Base-by-base conservation (phyloP, 1,140 invertebrate species). In the Nephotettix cincticeps region DNA sequence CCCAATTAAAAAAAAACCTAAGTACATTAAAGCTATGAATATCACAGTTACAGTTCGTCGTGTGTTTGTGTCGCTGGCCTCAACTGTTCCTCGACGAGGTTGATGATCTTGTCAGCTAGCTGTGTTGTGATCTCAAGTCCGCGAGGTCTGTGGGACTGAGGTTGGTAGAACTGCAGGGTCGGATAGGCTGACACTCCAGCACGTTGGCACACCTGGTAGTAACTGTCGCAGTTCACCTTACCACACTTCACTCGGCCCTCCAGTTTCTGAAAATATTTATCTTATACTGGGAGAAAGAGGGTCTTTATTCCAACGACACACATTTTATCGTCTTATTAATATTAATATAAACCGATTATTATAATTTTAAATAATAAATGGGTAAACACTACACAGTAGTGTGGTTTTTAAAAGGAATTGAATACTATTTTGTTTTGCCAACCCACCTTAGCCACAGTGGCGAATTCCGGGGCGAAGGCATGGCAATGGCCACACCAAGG, bases 401-500 rank as follows among this genome's bases (percentile, higher is more conserved):
- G n/a, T n/a, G n/a, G n/a, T n/a, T n/a, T n/a, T n/a, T n/a, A n/a
- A n/a, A n/a, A n/a, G n/a, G n/a, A n/a, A n/a, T n/a, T n/a, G n/a
- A n/a, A n/a, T n/a, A n/a, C n/a, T n/a, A n/a, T n/a, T n/a, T n/a
- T n/a, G n/a, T n/a, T n/a, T n/a, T n/a, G n/a, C n/a, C n/a, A n/a
- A n/a, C 32, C 32, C 32, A 91, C 90, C 81, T 86, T 82, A 23
- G 89, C 86, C 36, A 89, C 83, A 73, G 84, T 82, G 74, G 87
- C 83, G 82, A 90, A 91, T 71, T 90, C 86, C 25, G 90, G 90
- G 72, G 88, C 87, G 80, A 92, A 89, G 43, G 83, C 80, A 75
- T 87, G 85, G 77, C 90, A 92, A 77, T 88, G 89, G 14, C 86
- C 86, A 80, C 90, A 92, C 89, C 90, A 92, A 0, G 90, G 89